Conservation (phyloP, 2,797 vertebrate genomes). For the Argyrosomus regius region DNA sequence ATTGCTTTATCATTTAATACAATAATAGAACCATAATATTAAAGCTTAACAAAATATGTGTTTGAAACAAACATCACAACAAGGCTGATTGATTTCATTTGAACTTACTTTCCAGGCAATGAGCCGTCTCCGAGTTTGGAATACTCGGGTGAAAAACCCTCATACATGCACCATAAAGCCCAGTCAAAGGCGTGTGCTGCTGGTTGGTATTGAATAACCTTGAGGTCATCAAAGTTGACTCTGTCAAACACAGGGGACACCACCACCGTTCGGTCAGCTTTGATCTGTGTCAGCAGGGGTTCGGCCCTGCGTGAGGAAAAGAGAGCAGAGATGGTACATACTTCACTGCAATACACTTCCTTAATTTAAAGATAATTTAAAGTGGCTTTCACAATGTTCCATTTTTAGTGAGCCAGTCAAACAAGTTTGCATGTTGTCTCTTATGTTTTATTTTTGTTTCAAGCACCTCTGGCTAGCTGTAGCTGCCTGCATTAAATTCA, state of each 20-base stretch:
- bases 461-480: no score
- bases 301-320: constrained; percentile 78
- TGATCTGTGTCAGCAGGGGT: constrained; percentile 85
- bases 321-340: background rate
- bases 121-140: constrained; percentile 78
- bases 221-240: constrained; percentile 81
- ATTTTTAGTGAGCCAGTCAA: background rate
- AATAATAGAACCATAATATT: background rate
- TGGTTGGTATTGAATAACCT: constrained; percentile 51
- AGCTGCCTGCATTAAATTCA: no score
- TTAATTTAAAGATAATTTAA: background rate
- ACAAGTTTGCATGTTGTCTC: no score
- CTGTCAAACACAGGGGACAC: constrained; percentile 86
- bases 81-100: background rate
- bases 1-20: background rate
- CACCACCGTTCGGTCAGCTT: constrained; percentile 83
- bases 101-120: constrained; percentile 84
- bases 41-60: background rate
- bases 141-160: constrained; percentile 74
- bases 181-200: constrained; percentile 86
- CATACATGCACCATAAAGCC: constrained; percentile 87
- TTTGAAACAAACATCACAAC: background rate
- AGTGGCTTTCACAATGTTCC: background rate
- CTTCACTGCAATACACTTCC: background rate
- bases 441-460: no score